These are phyloP conservation scores for Bathynomus jamesi DNA, from an alignment of 1,140 invertebrate species.

Conservation along the genomic window DNA sequence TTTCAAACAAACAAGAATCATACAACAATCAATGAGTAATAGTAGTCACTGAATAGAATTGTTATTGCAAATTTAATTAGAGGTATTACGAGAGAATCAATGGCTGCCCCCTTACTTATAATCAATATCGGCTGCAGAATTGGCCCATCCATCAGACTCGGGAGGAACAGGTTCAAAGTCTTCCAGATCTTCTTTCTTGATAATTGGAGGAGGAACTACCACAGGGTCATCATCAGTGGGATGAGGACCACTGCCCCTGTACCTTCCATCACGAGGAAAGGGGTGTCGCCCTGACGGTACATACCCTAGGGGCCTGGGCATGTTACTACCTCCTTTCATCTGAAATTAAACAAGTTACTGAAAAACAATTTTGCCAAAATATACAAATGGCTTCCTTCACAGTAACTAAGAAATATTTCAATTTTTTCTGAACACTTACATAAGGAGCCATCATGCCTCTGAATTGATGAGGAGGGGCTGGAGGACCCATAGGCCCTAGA, in stretches of 20 bases:
- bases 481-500: conserved; percentile 21
- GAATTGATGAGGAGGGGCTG: conserved; percentile 22
- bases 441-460: conserved; percentile 25
- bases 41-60: no score
- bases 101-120: no score
- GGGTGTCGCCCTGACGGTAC: conserved; percentile 20
- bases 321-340: conserved; percentile 19
- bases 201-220: conserved; percentile 27
- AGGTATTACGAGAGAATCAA: no score
- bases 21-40: no score
- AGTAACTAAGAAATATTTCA: not conserved
- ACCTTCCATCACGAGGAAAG: conserved; percentile 17
- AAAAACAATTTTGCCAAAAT: not conserved
- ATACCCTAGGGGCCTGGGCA: conserved; percentile 23
- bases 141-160: conserved; percentile 26
- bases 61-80: no score
- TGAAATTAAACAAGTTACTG: not conserved
- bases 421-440: conserved; percentile 17
- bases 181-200: conserved; percentile 30
- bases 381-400: not conserved
- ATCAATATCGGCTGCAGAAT: conserved; percentile 25
- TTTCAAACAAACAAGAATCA: no score
- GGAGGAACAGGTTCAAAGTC: conserved; percentile 25
- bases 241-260: conserved; percentile 12
- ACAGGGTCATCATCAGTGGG: conserved; percentile 22